Evolutionary conservation across 2,888 invertebrate species (phyloP).

Genomic region (Caenorhabditis panamensis): DNA sequence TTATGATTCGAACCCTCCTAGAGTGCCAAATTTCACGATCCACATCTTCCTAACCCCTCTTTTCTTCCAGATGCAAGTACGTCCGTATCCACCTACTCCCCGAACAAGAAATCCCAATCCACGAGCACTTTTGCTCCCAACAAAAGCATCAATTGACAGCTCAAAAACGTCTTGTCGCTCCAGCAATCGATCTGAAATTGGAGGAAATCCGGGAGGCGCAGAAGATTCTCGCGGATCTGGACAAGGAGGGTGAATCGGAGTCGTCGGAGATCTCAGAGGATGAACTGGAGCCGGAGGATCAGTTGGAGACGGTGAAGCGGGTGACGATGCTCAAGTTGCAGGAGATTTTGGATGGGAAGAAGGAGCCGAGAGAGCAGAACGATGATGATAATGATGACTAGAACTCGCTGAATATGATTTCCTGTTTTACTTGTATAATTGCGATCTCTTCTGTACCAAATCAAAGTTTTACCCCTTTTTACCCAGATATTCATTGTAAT

Average conservation of each 20-base stretch:
- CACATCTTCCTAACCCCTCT: too few relatives aligned
- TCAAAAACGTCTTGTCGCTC: neutral
- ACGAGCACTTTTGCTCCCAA: conserved; percentile 30
- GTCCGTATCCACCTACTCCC: conserved; percentile 24
- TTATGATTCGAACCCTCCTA: too few relatives aligned
- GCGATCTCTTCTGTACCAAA: too few relatives aligned
- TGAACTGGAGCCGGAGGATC: conserved; percentile 27
- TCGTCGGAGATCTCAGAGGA: conserved; percentile 15
- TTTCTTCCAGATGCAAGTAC: conserved; percentile 30
- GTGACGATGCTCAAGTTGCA: conserved; percentile 10
- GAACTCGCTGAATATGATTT: too few relatives aligned
- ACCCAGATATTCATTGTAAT: too few relatives aligned
- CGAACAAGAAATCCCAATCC: conserved; percentile 28
- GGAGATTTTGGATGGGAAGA: conserved; percentile 1
- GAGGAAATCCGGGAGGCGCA: neutral
- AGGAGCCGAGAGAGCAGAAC: neutral
- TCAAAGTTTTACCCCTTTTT: too few relatives aligned
- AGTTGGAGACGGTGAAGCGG: conserved; percentile 14
- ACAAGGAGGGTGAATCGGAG: conserved; percentile 22
- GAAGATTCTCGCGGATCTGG: neutral
- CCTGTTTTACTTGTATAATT: too few relatives aligned
- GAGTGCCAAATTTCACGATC: too few relatives aligned
- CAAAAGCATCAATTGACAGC: neutral
- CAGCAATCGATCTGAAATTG: neutral
- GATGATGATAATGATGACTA: too few relatives aligned